A percentile compares a stretch with the other conserved stretches of the same genome.
phyloP scores from a whole-genome alignment of 2,113 vertebrate species.

The Pituophis catenifer region DNA sequence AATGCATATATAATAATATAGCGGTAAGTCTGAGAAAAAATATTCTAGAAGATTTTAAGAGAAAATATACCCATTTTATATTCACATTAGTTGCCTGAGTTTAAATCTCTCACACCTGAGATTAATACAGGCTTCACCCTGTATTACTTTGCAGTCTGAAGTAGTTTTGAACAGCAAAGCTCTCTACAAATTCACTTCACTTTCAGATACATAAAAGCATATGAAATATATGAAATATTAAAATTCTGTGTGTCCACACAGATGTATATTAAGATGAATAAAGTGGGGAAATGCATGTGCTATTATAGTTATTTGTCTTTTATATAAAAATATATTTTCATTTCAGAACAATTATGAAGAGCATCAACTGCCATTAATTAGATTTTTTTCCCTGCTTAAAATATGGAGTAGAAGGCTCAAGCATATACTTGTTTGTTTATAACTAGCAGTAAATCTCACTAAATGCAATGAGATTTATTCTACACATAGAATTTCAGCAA shows the following conservation, averaged over 20 bases:
- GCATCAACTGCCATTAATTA: conserved; percentile 4
- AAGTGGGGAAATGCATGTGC: conserved; percentile 40
- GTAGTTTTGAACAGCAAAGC: conserved; percentile 68
- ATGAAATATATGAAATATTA: conserved; percentile 70
- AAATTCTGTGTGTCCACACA: conserved; percentile 40
- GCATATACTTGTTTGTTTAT: background rate
- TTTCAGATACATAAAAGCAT: conserved; percentile 70
- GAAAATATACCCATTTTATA: conserved; percentile 71
- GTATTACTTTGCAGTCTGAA: conserved; percentile 74
- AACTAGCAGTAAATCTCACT: background rate
- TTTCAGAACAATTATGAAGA: conserved; percentile 31
- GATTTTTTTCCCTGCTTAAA: conserved; percentile 21
- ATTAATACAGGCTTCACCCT: conserved; percentile 71
- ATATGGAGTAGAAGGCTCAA: background rate
- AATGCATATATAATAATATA: conserved; percentile 50
- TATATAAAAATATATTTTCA: conserved; percentile 51
- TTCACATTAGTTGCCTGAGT: conserved; percentile 66
- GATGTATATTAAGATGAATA: conserved; percentile 39
- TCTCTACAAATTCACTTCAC: conserved; percentile 71
- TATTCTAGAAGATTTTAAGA: conserved; percentile 68
- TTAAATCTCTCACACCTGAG: conserved; percentile 73
- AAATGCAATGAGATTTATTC: background rate
- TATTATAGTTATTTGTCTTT: conserved; percentile 50
- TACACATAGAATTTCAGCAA: background rate
- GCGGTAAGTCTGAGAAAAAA: conserved; percentile 64